phyloP scores from a whole-genome alignment of 2,888 invertebrate genomes.

The Tryphoninae sp. region DNA sequence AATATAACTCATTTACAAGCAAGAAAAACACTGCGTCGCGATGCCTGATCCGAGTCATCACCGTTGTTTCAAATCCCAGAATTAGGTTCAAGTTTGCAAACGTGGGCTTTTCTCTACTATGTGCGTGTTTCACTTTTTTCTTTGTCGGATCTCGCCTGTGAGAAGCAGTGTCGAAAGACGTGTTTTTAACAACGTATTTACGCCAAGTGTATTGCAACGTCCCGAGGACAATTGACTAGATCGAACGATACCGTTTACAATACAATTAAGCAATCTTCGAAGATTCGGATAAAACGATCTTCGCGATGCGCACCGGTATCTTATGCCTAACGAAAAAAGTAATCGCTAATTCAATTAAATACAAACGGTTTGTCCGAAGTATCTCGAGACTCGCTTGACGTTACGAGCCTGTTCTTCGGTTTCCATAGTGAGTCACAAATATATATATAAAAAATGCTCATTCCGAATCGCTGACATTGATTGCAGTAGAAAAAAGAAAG shows the following conservation, averaged over 20 bases:
- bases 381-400: slow-evolving; percentile 16
- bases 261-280: slow-evolving; percentile 59
- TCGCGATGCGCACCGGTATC: slow-evolving; percentile 48
- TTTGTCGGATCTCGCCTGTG: slow-evolving; percentile 23
- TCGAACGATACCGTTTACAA: slow-evolving; percentile 67
- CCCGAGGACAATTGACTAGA: slow-evolving; percentile 78
- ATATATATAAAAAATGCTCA: slow-evolving; percentile 55
- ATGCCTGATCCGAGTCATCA: slow-evolving; percentile 32
- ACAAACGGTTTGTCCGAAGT: slow-evolving; percentile 57
- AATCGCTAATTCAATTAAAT: slow-evolving; percentile 58
- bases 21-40: slow-evolving; percentile 41
- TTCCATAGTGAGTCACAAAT: slow-evolving; percentile 31
- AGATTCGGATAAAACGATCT: slow-evolving; percentile 53
- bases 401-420: slow-evolving; percentile 32
- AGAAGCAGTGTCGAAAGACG: slow-evolving; percentile 38
- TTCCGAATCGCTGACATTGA: slow-evolving; percentile 45
- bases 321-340: slow-evolving; percentile 1
- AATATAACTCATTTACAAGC: slow-evolving; percentile 67
- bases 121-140: slow-evolving; percentile 30
- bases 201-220: slow-evolving; percentile 74
- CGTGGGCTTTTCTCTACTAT: slow-evolving; percentile 11
- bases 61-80: slow-evolving; percentile 35
- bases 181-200: slow-evolving; percentile 37
- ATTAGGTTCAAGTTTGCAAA: slow-evolving; percentile 6
- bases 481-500: slow-evolving; percentile 45